phyloP scores from a whole-genome alignment of 2,797 vertebrate genomes.

The Myotis myotis region DNA sequence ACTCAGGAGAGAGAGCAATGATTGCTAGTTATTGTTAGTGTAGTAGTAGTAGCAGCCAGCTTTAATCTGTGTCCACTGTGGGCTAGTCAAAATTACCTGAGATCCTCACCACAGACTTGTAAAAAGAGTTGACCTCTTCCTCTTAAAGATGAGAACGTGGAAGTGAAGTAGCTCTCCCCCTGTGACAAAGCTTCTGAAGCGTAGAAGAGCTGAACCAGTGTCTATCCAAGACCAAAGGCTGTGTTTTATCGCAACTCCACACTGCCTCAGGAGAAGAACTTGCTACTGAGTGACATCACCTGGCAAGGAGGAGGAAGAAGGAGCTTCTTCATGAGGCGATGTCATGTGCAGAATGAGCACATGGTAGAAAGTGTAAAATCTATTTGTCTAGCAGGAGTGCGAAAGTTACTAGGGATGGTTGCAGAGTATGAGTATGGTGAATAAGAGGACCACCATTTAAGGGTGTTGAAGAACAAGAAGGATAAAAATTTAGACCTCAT shows the following conservation, averaged over 20 bases:
- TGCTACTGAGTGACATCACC: background rate
- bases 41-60: no score
- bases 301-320: background rate
- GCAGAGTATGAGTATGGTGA: background rate
- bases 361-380: background rate
- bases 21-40: background rate
- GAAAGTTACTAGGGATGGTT: background rate
- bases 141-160: background rate
- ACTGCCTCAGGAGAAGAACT: background rate
- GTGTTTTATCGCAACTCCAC: background rate
- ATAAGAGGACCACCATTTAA: background rate
- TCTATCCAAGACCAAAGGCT: background rate
- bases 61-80: background rate
- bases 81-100: background rate
- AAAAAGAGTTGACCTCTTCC: background rate
- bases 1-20: background rate
- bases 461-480: background rate
- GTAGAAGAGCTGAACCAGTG: background rate
- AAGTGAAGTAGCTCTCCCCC: background rate
- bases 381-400: background rate
- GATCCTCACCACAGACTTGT: background rate
- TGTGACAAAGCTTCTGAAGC: background rate
- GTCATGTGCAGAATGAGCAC: background rate
- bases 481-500: background rate
- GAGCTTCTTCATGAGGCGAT: background rate